Conservation (phyloP, 1,140 invertebrate genomes). For the Campoletis sonorensis region DNA sequence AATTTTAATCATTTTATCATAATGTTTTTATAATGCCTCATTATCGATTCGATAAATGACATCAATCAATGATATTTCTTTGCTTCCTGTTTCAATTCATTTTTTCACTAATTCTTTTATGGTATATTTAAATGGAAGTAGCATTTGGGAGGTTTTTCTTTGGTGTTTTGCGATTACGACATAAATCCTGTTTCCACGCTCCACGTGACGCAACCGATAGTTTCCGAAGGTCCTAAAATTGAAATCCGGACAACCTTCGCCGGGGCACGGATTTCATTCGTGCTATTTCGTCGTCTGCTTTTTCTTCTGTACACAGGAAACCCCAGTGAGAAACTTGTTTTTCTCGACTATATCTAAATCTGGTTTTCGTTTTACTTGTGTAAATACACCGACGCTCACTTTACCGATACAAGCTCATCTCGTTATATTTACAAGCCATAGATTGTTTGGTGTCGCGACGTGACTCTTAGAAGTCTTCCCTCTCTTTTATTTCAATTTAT, state of each 20-base stretch:
- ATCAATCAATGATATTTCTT: too few relatives aligned
- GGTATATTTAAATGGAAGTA: too few relatives aligned
- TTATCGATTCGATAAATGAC: too few relatives aligned
- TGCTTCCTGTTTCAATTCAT: not conserved
- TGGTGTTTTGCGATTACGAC: not conserved
- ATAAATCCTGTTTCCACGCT: conserved; percentile 1
- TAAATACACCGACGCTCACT: conserved; percentile 15
- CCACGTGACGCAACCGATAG: conserved; percentile 7
- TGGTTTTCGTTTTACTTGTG: not conserved
- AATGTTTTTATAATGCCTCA: too few relatives aligned
- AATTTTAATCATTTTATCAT: too few relatives aligned
- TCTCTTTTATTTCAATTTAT: conserved; percentile 66
- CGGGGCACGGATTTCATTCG: conserved; percentile 56
- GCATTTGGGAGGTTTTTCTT: not conserved
- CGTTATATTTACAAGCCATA: conserved; percentile 63
- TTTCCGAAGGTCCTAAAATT: conserved; percentile 52
- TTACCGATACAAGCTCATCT: conserved; percentile 21
- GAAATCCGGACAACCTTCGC: conserved; percentile 54
- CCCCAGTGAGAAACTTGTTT: not conserved
- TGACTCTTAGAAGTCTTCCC: conserved; percentile 37
- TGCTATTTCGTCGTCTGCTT: conserved; percentile 33
- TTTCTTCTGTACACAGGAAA: not conserved
- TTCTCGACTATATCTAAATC: conserved; percentile 2
- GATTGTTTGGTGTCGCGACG: conserved; percentile 63
- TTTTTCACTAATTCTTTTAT: not conserved